phyloP scores from a whole-genome alignment of 2,113 vertebrate genomes.

The Onychostruthus taczanowskii region DNA sequence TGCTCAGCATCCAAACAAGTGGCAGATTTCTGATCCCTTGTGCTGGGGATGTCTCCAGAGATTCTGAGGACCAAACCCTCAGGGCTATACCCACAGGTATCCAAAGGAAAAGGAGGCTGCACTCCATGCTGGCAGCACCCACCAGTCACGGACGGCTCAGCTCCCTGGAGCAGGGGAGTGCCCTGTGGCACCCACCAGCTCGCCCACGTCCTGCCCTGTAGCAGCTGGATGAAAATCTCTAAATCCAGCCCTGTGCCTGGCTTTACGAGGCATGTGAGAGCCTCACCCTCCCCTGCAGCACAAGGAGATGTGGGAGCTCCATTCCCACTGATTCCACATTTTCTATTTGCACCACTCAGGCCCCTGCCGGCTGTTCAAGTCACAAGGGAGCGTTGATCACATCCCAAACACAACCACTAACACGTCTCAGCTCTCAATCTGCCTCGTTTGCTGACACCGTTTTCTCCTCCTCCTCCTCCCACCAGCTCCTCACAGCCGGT shows the following conservation, averaged over 20 bases:
- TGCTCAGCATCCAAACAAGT: not conserved
- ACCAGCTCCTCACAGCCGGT: constrained; percentile 12
- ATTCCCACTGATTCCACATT: not conserved
- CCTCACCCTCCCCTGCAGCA: not conserved
- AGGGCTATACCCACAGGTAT: not conserved
- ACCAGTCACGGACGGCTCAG: accelerated
- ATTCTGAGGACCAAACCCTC: not conserved
- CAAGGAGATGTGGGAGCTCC: not conserved
- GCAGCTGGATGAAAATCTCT: not conserved
- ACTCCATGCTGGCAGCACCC: not conserved
- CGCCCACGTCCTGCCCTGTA: accelerated
- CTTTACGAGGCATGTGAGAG: not conserved
- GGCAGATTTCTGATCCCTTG: not conserved
- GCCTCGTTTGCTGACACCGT: constrained; percentile 33
- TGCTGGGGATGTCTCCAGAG: not conserved
- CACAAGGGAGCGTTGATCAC: constrained; percentile 26
- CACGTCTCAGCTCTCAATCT: constrained; percentile 33
- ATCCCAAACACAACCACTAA: not conserved
- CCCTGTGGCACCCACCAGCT: not conserved
- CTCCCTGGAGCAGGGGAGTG: not conserved
- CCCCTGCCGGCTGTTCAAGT: constrained; percentile 18
- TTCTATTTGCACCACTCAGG: not conserved
- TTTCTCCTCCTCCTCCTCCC: constrained; percentile 42
- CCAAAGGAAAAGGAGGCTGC: not conserved
- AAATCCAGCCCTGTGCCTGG: not conserved